Conservation (phyloP, 2,888 invertebrate genomes). For the Cephus sareptanus region DNA sequence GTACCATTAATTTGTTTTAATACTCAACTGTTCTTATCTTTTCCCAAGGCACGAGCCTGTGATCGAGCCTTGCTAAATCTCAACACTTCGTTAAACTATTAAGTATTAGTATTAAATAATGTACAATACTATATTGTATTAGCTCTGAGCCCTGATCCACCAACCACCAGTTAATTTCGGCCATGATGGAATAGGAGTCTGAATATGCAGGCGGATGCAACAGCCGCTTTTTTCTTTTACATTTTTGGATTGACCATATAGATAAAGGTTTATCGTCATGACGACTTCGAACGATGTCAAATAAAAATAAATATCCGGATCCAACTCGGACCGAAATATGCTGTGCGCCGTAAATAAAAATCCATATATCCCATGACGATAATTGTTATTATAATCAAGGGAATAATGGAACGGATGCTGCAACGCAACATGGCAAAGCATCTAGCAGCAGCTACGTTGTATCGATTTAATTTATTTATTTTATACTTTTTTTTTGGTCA, state of each 20-base stretch:
- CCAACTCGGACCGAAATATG: background rate
- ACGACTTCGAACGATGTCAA: background rate
- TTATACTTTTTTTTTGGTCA: constrained; percentile 22
- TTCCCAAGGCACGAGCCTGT: constrained; percentile 38
- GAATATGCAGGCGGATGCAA: constrained; percentile 42
- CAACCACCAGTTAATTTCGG: constrained; percentile 37
- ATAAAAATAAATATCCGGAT: background rate
- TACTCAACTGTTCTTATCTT: constrained; percentile 39
- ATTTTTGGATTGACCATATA: background rate
- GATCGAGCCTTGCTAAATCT: constrained; percentile 35
- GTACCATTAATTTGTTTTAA: constrained; percentile 26
- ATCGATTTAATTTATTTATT: background rate
- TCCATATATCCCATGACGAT: background rate
- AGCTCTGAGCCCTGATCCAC: constrained; percentile 50
- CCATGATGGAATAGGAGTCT: constrained; percentile 41
- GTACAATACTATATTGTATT: constrained; percentile 49
- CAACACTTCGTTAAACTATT: constrained; percentile 43
- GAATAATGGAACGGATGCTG: background rate
- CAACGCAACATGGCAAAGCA: background rate
- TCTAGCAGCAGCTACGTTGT: background rate
- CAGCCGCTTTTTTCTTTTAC: constrained; percentile 33
- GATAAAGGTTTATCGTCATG: background rate
- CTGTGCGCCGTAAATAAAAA: background rate
- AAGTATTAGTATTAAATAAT: constrained; percentile 50
- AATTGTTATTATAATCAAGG: background rate